Conservation (phyloP, 2,888 invertebrate genomes). For the Enchytraeus crypticus region DNA sequence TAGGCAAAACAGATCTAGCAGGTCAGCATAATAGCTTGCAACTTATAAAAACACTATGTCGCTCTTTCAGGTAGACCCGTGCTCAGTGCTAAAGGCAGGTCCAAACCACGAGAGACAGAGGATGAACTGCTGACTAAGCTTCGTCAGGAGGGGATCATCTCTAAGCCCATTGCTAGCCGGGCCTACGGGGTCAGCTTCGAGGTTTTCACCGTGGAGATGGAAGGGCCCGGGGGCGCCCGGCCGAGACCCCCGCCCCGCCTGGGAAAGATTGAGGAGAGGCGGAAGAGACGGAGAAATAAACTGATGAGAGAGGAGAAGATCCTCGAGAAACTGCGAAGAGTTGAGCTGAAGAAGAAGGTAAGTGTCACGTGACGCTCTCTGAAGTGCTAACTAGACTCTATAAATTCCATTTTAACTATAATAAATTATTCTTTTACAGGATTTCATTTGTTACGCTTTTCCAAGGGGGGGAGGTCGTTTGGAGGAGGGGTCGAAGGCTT, state of each 20-base stretch:
- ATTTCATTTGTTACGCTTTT: no score
- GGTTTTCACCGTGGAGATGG: constrained; percentile 27
- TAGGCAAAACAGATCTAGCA: no score
- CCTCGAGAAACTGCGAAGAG: constrained; percentile 36
- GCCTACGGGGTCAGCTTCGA: constrained; percentile 43
- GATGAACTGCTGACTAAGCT: constrained; percentile 42
- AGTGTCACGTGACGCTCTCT: constrained; percentile 2
- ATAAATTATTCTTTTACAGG: no score
- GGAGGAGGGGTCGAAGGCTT: no score
- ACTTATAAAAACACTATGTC: no score
- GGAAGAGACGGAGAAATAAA: constrained; percentile 34
- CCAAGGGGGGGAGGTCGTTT: no score
- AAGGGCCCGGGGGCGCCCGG: neutral
- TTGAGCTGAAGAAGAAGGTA: constrained; percentile 40
- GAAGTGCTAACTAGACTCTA: no score
- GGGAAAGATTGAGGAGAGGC: constrained; percentile 36
- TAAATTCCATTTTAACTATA: no score
- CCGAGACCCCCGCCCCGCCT: constrained; percentile 35
- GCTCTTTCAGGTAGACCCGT: constrained; percentile 1
- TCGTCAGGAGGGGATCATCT: constrained; percentile 47
- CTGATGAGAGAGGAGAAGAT: constrained; percentile 40
- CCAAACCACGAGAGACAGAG: constrained; percentile 42
- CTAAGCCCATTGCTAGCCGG: constrained; percentile 39
- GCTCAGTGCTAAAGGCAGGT: constrained; percentile 27
- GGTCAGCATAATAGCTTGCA: no score